Conservation (phyloP, 2,888 invertebrate species). For the Nemoura dubitans region DNA sequence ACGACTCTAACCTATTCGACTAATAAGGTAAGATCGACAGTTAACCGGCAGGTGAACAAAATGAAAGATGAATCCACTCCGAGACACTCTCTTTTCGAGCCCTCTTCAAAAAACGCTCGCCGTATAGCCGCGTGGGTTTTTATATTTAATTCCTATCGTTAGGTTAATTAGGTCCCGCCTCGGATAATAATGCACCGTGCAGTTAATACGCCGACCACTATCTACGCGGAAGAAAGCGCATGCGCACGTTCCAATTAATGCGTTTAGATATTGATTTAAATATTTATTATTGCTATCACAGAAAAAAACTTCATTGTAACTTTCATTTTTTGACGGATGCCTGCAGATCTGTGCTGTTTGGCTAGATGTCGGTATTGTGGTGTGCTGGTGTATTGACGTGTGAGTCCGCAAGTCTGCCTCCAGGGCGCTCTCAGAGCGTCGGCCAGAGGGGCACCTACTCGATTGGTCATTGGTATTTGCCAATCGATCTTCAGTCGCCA, state of each 20-base stretch:
- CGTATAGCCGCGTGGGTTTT: neutral
- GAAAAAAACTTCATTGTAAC: neutral
- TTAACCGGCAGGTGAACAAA: neutral
- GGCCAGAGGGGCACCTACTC: neutral
- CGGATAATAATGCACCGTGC: neutral
- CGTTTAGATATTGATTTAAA: neutral
- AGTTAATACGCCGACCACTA: neutral
- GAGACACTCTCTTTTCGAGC: neutral
- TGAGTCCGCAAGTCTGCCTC: neutral
- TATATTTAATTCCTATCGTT: neutral
- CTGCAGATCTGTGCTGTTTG: no score
- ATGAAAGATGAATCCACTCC: neutral
- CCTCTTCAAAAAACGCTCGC: neutral
- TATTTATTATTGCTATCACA: neutral
- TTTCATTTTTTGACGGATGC: slow-evolving; percentile 1
- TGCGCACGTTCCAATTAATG: neutral
- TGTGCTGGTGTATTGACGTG: neutral
- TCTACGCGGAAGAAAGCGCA: neutral
- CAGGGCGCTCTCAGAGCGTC: neutral
- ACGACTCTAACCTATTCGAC: neutral
- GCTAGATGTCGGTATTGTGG: no score
- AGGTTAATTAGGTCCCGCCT: neutral
- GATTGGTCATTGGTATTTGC: neutral
- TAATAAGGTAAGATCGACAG: neutral
- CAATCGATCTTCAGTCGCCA: neutral